Evolutionary conservation across 2,797 vertebrate genomes (phyloP), one percentile per base, ranked within the genome.

Genomic region (Brachyalestes nurse): DNA sequence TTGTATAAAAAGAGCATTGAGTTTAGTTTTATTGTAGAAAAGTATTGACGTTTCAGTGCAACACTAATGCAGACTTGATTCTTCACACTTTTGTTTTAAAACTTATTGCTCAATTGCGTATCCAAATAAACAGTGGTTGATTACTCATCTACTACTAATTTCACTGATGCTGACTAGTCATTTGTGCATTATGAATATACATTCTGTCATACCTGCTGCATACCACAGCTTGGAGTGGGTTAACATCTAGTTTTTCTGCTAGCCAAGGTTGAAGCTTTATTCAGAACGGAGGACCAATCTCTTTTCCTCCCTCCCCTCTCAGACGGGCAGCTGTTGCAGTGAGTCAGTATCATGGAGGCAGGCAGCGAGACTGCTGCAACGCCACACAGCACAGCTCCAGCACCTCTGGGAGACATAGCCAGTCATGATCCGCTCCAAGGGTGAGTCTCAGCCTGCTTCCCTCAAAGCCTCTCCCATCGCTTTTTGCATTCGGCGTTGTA

Each of bases 301-400:
- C 73, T 70, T 82, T 77, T 74, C 72, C 84, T 79, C 82, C 79
- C 77, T 72, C 84, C 77, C 78, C 80, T 55, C 45, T 62, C 81
- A 87, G 84, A 90, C 90, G 90, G 92, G 79, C 84, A 88, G 90
- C 91, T 91, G 91, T 91, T 93, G 93, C 91, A 90, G 92, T 90
- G 91, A 89, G 86, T 88, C 92, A 87, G 89, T 89, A 93, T 93
- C 91, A 95, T 95, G 94, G 94, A 95, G 89, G 90, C 92, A 89
- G 91, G 90, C 89, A 92, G 92, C 60, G 88, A 92, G 91, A 90
- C 93, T 93, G 92, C 93, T 88, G 92, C 93, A 91, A 93, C 91
- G 90, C 92, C 92, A 78, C 90, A 93, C 87, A 91, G 91, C 88
- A 90, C 90, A 85, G 90, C 89, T 89, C 91, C 89, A 88, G 91